Evolutionary conservation across 2,113 vertebrate genomes (phyloP).

Genomic region (Ciconia maguari): DNA sequence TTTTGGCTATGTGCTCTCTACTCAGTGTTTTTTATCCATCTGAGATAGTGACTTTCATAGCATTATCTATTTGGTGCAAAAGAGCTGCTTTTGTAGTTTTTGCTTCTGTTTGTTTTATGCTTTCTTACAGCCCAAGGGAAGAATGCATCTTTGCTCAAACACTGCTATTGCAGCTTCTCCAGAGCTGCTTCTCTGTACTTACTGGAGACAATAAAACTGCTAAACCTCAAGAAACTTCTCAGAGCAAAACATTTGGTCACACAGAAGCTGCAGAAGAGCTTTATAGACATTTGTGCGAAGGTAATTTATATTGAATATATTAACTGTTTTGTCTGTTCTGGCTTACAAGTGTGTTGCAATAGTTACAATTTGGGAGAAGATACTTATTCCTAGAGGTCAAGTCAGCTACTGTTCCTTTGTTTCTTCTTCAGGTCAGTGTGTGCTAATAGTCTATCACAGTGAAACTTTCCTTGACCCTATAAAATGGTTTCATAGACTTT

Average conservation of each 20-base stretch:
- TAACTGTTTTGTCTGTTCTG: background rate
- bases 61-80: background rate
- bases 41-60: background rate
- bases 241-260: constrained; percentile 52
- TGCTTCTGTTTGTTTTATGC: background rate
- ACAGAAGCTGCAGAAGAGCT: constrained; percentile 81
- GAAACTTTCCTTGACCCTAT: background rate
- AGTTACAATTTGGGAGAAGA: background rate
- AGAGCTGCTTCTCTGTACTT: constrained; percentile 90
- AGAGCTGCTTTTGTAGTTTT: background rate
- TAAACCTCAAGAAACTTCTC: constrained; percentile 32
- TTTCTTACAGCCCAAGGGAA: constrained; percentile 78
- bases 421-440: background rate
- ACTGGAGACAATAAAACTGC: constrained; percentile 68
- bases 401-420: background rate
- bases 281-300: constrained; percentile 87
- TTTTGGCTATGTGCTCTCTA: background rate
- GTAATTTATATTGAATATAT: constrained; percentile 62
- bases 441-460: background rate
- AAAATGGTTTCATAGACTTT: background rate
- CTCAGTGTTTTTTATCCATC: background rate
- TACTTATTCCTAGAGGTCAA: background rate
- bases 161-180: constrained; percentile 89
- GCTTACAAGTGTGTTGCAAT: background rate
- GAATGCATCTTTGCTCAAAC: constrained; percentile 87